Percentiles rank a stretch among this genome's conserved stretches.
Evolutionary conservation across 2,888 invertebrate genomes (phyloP).

Genomic region (Cyaniris semiargus): DNA sequence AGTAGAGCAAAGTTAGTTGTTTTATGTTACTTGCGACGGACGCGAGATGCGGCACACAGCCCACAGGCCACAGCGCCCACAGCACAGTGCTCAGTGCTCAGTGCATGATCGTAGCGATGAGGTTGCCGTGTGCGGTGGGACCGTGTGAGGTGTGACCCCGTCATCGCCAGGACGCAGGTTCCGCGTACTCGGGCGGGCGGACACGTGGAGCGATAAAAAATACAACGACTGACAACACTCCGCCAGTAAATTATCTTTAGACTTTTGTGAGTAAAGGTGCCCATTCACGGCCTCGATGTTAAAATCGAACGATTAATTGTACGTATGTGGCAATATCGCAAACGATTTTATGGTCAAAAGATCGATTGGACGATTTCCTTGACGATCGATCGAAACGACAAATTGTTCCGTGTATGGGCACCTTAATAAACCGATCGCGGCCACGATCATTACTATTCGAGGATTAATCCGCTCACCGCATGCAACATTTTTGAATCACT

Average conservation of each 20-base stretch:
- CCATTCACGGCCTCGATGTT: too few relatives aligned
- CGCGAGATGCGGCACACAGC: too few relatives aligned
- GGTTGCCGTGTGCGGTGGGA: background rate
- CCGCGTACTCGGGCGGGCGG: background rate
- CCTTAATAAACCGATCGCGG: background rate
- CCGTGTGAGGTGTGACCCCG: background rate
- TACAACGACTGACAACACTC: background rate
- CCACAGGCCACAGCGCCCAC: too few relatives aligned
- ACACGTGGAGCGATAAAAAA: conserved; percentile 24
- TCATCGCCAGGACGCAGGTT: background rate
- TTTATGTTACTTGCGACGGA: background rate
- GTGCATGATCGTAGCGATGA: background rate
- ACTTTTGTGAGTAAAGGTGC: background rate
- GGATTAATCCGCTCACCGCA: background rate
- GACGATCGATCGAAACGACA: too few relatives aligned
- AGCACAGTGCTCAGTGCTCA: too few relatives aligned
- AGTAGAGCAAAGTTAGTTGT: background rate
- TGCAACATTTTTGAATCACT: background rate
- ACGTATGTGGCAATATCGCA: too few relatives aligned
- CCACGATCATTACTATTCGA: background rate
- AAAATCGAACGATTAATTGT: too few relatives aligned
- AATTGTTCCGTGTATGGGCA: too few relatives aligned
- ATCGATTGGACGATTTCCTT: too few relatives aligned
- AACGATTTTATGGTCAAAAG: too few relatives aligned
- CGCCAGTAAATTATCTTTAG: background rate